Conservation (phyloP, 2,113 vertebrate species). For the Donacobius atricapilla region DNA sequence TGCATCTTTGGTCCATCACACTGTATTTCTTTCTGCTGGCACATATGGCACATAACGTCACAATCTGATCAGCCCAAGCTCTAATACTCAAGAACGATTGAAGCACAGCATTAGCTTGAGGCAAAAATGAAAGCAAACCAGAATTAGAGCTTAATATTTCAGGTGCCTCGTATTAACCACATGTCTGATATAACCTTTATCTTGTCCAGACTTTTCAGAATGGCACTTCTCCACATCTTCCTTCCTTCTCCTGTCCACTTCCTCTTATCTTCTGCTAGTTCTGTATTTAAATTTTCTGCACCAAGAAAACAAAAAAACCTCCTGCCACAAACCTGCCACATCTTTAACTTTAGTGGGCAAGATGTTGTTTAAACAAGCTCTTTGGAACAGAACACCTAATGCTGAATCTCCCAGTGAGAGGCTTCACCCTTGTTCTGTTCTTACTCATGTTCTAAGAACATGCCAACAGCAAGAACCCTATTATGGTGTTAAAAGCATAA, state of each 20-base stretch:
- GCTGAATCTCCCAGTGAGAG: neutral
- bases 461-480: neutral
- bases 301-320: neutral
- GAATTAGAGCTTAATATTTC: neutral
- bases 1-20: neutral
- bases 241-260: neutral
- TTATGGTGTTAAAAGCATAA: neutral
- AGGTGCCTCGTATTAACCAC: neutral
- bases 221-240: neutral
- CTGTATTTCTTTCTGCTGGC: neutral
- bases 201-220: neutral
- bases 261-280: neutral
- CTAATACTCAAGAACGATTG: slow-evolving; percentile 16
- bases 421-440: neutral
- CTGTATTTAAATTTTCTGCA: neutral
- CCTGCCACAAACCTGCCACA: neutral
- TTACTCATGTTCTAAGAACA: neutral
- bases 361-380: neutral
- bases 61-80: slow-evolving; percentile 43
- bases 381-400: neutral
- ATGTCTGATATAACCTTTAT: neutral
- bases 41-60: slow-evolving; percentile 54
- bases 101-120: neutral
- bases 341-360: neutral
- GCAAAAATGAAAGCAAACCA: neutral